Evolutionary conservation across 2,113 vertebrate species (phyloP).

Genomic region (Chlamydotis undulata): DNA sequence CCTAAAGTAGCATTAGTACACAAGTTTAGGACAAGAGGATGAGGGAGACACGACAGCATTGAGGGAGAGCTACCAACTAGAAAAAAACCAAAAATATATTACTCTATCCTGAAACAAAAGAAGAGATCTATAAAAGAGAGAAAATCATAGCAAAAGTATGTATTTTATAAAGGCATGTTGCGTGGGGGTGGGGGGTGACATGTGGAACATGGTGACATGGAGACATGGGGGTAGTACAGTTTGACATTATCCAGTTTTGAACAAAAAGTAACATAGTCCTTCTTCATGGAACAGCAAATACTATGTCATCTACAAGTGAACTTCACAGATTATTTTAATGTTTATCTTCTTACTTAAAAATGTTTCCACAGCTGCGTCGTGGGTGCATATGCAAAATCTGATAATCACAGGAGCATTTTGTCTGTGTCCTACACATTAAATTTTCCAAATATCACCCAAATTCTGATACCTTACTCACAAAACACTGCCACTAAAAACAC

Average conservation of each 20-base stretch:
- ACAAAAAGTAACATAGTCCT: neutral
- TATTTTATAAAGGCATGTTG: neutral
- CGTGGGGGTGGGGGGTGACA: no score
- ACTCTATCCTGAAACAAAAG: neutral
- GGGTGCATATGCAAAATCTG: constrained; percentile 28
- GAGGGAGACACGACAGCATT: neutral
- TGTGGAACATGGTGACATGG: neutral
- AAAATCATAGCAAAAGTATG: neutral
- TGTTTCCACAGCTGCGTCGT: neutral
- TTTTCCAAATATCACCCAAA: constrained; percentile 37
- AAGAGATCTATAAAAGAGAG: neutral
- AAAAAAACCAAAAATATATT: neutral
- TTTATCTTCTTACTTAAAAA: constrained; percentile 43
- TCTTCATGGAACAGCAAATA: neutral
- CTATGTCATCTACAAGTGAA: neutral
- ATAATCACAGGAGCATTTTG: constrained; percentile 12
- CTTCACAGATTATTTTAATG: constrained; percentile 31
- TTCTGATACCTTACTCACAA: neutral
- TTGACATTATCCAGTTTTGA: neutral
- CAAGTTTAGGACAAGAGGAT: neutral
- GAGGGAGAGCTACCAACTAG: neutral
- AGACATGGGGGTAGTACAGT: neutral
- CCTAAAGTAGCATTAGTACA: neutral
- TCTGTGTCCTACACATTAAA: constrained; percentile 24
- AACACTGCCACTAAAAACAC: neutral